Evolutionary conservation across 2,888 invertebrate species (phyloP).

Genomic region (Antheraea assamensis): DNA sequence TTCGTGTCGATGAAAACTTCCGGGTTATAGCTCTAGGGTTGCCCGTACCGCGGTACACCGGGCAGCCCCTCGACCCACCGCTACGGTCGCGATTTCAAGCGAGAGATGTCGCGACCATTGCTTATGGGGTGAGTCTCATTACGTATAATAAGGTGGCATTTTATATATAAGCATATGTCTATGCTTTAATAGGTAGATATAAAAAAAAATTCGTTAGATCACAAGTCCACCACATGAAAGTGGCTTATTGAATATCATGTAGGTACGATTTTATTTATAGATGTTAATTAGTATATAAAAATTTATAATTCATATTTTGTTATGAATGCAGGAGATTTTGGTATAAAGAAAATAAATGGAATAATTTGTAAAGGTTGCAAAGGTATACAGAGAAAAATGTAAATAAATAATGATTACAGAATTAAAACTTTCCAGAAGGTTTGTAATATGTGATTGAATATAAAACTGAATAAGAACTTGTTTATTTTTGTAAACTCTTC

Average conservation of each 20-base stretch:
- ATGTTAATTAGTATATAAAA: not conserved
- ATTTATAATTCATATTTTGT: not conserved
- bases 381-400: not conserved
- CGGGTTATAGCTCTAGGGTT: slow-evolving; percentile 96
- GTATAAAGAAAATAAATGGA: not conserved
- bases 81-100: slow-evolving; percentile 97
- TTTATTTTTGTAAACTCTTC: slow-evolving; percentile 46
- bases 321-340: not conserved
- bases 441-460: not conserved
- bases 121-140: slow-evolving; percentile 84
- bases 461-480: not conserved
- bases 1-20: slow-evolving; percentile 96
- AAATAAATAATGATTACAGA: not conserved
- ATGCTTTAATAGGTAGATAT: no score
- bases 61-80: slow-evolving; percentile 98
- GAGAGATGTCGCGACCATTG: slow-evolving; percentile 87
- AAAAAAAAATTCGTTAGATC: no score
- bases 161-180: no score
- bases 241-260: no score
- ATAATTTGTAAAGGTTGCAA: not conserved
- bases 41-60: slow-evolving; percentile 93
- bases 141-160: no score
- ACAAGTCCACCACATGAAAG: no score
- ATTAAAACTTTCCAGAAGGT: not conserved
- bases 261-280: no score